Evolutionary conservation across 2,797 vertebrate species (phyloP).

Genomic region (Lemur catta): DNA sequence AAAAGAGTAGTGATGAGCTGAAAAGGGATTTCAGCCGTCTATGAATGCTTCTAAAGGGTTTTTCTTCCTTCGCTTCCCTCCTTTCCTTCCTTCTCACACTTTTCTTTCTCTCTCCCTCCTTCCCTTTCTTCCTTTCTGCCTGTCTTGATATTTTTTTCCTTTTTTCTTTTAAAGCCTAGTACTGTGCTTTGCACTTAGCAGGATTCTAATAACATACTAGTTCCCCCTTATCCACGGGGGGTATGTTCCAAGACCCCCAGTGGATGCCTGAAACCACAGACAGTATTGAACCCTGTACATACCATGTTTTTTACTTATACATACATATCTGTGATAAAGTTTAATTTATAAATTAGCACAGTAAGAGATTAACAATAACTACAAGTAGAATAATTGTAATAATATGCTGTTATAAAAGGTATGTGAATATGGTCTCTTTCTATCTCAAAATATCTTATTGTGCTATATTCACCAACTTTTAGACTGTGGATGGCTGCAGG

Average conservation of each 20-base stretch:
- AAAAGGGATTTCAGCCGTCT: not conserved
- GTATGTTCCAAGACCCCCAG: not conserved
- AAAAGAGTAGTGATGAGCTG: not conserved
- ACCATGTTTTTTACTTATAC: not conserved
- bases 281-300: not conserved
- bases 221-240: not conserved
- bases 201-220: not conserved
- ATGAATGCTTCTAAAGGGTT: not conserved
- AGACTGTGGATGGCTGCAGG: not conserved
- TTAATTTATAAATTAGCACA: not conserved
- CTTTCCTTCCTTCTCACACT: accelerated
- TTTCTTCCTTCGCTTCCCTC: not conserved
- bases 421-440: not conserved
- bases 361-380: not conserved
- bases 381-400: not conserved
- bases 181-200: not conserved
- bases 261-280: not conserved
- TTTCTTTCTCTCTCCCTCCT: not conserved
- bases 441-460: not conserved
- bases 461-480: not conserved
- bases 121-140: not conserved
- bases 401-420: not conserved
- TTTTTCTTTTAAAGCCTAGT: not conserved
- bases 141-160: not conserved
- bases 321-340: not conserved